phyloP scores from a whole-genome alignment of 2,888 invertebrate genomes.

The Cheilosia grossa region DNA sequence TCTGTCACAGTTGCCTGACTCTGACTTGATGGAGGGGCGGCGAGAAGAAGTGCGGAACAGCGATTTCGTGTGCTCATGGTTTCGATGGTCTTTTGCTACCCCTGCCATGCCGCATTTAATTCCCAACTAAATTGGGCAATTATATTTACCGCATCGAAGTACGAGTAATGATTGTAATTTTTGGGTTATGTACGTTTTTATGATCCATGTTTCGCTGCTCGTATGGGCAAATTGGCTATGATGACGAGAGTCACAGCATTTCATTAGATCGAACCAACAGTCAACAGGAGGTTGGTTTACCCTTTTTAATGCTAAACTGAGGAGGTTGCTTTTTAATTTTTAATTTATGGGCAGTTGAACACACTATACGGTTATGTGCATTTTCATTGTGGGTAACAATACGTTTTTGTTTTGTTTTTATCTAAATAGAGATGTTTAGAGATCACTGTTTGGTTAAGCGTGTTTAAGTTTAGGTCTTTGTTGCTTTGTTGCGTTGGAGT shows the following conservation, averaged over 20 bases:
- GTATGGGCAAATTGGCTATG: slow-evolving; percentile 64
- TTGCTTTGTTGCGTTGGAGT: neutral
- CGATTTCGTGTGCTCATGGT: slow-evolving; percentile 30
- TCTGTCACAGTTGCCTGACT: slow-evolving; percentile 72
- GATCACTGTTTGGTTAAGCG: slow-evolving; percentile 70
- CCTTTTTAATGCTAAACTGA: slow-evolving; percentile 37
- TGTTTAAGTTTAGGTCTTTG: slow-evolving; percentile 46
- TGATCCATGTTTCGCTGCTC: slow-evolving; percentile 34
- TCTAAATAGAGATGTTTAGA: slow-evolving; percentile 72
- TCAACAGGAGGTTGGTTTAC: slow-evolving; percentile 23
- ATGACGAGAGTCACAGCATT: slow-evolving; percentile 70
- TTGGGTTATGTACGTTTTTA: slow-evolving; percentile 69
- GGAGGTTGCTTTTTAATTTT: neutral
- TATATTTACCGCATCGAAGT: slow-evolving; percentile 59
- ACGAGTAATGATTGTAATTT: slow-evolving; percentile 69
- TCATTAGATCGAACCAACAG: slow-evolving; percentile 44
- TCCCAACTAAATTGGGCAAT: slow-evolving; percentile 72
- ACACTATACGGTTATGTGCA: slow-evolving; percentile 71
- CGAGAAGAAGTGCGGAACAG: slow-evolving; percentile 5
- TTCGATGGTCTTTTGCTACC: slow-evolving; percentile 23
- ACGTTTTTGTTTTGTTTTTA: slow-evolving; percentile 18
- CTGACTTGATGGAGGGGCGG: neutral
- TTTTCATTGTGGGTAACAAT: slow-evolving; percentile 54
- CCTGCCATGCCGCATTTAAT: slow-evolving; percentile 55
- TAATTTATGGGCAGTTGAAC: slow-evolving; percentile 74